Conservation (phyloP, 1,140 invertebrate species). For the Adoxophyes honmai region DNA sequence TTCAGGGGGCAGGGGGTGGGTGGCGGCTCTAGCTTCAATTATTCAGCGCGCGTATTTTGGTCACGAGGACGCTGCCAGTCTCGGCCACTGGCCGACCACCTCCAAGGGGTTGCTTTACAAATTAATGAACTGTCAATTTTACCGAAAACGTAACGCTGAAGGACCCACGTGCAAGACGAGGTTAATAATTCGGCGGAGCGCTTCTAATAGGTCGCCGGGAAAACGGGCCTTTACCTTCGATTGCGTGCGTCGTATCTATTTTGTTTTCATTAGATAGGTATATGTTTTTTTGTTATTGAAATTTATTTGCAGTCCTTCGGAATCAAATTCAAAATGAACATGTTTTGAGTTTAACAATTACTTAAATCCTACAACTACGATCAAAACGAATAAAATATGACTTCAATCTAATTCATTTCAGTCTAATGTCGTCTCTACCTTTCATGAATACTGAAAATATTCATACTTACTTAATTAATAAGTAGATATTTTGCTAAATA, state of each 20-base stretch:
- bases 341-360: no score
- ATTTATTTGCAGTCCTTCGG: no score
- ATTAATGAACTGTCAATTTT: slow-evolving; percentile 31
- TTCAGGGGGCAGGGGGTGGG: slow-evolving; percentile 31
- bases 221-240: background rate
- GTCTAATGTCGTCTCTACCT: no score
- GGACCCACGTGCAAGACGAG: slow-evolving; percentile 5
- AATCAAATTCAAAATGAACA: no score
- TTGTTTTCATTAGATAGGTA: background rate
- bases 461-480: no score
- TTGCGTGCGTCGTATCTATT: background rate
- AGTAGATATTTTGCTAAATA: no score
- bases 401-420: no score
- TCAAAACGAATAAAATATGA: no score
- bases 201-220: background rate
- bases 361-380: no score
- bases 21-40: slow-evolving; percentile 48
- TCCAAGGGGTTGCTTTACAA: slow-evolving; percentile 45
- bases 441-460: no score
- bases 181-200: background rate
- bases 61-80: slow-evolving; percentile 48
- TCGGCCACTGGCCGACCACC: slow-evolving; percentile 25
- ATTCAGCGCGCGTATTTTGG: slow-evolving; percentile 67
- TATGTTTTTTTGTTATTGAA: background rate
- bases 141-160: slow-evolving; percentile 4